Base-by-base conservation (phyloP, 1,140 invertebrate genomes). In the Tyrophagus putrescentiae region DNA sequence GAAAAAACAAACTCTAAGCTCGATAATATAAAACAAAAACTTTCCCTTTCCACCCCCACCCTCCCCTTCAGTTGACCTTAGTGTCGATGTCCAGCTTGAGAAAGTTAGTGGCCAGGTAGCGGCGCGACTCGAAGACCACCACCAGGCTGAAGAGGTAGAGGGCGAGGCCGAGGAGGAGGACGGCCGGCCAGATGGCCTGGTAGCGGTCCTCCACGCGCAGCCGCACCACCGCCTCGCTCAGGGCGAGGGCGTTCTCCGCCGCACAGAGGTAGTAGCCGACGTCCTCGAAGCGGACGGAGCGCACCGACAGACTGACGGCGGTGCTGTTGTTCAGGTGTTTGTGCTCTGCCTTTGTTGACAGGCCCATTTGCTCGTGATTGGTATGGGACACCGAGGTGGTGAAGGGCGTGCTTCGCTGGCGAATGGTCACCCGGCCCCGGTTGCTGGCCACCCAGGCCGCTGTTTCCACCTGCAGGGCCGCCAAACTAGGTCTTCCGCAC, bases 141-240 rank as follows among this genome's bases (percentile, higher is more conserved):
- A 54, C 27, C 25, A 54, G n/a, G 21, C 16, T 18, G 27, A 29
- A 54, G n/a, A 54, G 28, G 25, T 54, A 54, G 32, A 54, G 25
- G 18, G 52, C n/a, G 2, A 54, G 27, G 32, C 16, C 25, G 25
- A 33, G 16, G 13, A 54, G 11, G 1, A 54, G 7, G 9, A 54
- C 27, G 13, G 39, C 21, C n/a, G 52, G 52, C 4, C 52, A 54
- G n/a, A 54, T 2, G 27, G 39, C n/a, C 3, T 32, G 13, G 3
- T 27, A 27, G 32, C 28, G 18, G 39, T 54, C 52, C 2, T 25
- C 13, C 18, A 54, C 52, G 2, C 52, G 3, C 13, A 54, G 27
- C 3, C 32, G 27, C 25, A 54, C 39, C 18, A 25, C 18, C 13
- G 25, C 11, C 21, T 54, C 3, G 25, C 13, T 11, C 9, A 18